phyloP scores from a whole-genome alignment of 2,113 vertebrate genomes.

The Sinocyclocheilus rhinocerous region DNA sequence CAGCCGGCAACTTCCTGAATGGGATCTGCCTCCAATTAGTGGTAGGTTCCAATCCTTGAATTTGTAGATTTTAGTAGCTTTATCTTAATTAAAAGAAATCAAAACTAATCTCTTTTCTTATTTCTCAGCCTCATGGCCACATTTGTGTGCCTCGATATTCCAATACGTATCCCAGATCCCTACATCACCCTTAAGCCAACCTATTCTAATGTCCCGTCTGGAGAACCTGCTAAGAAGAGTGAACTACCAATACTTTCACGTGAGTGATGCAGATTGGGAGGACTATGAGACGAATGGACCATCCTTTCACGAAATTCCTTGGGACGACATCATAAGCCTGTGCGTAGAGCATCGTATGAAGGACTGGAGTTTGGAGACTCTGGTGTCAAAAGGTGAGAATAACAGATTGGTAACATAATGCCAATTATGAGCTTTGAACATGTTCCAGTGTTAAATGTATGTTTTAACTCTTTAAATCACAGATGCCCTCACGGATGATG shows the following conservation, averaged over 20 bases:
- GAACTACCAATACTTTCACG: conserved; percentile 43
- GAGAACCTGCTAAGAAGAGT: conserved; percentile 83
- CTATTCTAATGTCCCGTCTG: conserved; percentile 87
- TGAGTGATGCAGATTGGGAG: conserved; percentile 44
- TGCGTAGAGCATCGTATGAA: conserved; percentile 92
- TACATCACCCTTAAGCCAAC: conserved; percentile 75
- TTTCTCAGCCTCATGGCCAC: conserved; percentile 82
- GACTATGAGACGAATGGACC: conserved; percentile 52
- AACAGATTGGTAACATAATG: neutral
- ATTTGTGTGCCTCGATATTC: conserved; percentile 81
- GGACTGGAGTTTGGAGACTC: conserved; percentile 82
- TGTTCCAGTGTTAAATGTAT: neutral
- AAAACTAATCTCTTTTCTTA: conserved; percentile 13
- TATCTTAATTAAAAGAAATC: neutral
- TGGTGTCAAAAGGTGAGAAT: conserved; percentile 76
- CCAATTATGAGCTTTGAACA: neutral
- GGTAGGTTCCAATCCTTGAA: conserved; percentile 62
- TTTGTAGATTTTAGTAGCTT: neutral
- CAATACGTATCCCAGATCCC: conserved; percentile 83
- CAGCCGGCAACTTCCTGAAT: conserved; percentile 85
- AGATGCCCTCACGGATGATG: conserved; percentile 87
- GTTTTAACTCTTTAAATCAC: conserved; percentile 18
- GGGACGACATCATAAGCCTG: conserved; percentile 83
- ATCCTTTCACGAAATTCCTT: conserved; percentile 79
- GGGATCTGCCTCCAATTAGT: conserved; percentile 75